Conservation (phyloP, 2,113 vertebrate genomes). For the Calcarius ornatus region DNA sequence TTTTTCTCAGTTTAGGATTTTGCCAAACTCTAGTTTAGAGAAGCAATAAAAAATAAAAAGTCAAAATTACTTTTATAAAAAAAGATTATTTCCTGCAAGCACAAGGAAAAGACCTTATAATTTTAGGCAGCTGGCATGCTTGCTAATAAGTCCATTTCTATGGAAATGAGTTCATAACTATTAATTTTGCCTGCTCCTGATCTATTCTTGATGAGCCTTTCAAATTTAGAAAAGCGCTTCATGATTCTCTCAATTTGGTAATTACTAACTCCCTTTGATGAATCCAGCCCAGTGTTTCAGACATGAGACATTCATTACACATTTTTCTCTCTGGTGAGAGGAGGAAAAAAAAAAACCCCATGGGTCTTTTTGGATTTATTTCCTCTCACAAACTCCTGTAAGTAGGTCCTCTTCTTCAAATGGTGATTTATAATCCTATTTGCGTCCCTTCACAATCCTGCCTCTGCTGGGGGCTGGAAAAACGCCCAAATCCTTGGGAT, state of each 20-base stretch:
- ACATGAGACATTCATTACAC: slow-evolving; percentile 46
- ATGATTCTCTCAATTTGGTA: slow-evolving; percentile 66
- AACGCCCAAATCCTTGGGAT: background rate
- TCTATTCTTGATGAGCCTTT: slow-evolving; percentile 72
- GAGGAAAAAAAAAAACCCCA: background rate
- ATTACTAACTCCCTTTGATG: slow-evolving; percentile 65
- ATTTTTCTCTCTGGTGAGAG: slow-evolving; percentile 45
- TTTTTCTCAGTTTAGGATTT: background rate
- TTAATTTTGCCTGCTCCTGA: slow-evolving; percentile 68
- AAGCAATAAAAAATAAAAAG: slow-evolving; percentile 24
- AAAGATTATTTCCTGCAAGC: slow-evolving; percentile 60
- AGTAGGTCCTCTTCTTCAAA: background rate
- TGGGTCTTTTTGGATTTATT: slow-evolving; percentile 44
- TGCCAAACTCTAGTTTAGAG: slow-evolving; percentile 13
- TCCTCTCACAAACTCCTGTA: slow-evolving; percentile 11
- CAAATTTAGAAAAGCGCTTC: slow-evolving; percentile 68
- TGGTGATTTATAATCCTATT: background rate
- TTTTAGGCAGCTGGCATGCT: slow-evolving; percentile 56
- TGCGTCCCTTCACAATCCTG: background rate
- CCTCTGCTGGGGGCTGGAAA: background rate
- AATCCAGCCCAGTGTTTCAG: slow-evolving; percentile 58
- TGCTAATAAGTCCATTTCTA: slow-evolving; percentile 72
- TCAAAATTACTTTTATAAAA: slow-evolving; percentile 49
- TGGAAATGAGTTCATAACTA: slow-evolving; percentile 70
- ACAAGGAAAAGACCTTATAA: slow-evolving; percentile 60